phyloP scores from a whole-genome alignment of 2,888 invertebrate genomes.

The Barypeithes pellucidus region DNA sequence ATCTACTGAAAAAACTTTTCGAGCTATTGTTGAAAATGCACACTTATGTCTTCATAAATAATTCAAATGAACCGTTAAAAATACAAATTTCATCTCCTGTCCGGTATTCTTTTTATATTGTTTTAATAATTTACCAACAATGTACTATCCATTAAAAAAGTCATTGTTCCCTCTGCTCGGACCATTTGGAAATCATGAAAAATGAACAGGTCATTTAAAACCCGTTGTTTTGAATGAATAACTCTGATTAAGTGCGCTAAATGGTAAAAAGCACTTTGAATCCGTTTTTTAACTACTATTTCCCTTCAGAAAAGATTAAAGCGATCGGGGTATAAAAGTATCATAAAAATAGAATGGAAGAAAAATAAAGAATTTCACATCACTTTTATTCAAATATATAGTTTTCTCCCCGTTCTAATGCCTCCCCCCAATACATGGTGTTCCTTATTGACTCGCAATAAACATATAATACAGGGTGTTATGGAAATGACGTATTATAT shows the following conservation, averaged over 20 bases:
- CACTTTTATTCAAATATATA: too few relatives aligned
- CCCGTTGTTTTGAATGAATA: conserved; percentile 21
- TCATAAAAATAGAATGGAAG: not conserved
- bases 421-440: too few relatives aligned
- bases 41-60: not conserved
- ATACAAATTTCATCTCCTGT: conserved; percentile 6
- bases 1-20: too few relatives aligned
- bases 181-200: conserved; percentile 23
- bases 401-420: too few relatives aligned
- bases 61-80: conserved; percentile 8
- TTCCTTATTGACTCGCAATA: too few relatives aligned
- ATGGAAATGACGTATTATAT: too few relatives aligned
- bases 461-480: too few relatives aligned
- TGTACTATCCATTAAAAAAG: conserved; percentile 16
- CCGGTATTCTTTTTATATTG: conserved; percentile 11
- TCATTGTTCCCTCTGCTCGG: not conserved
- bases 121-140: conserved; percentile 24
- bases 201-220: conserved; percentile 20
- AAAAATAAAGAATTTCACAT: too few relatives aligned
- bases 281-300: not conserved
- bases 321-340: not conserved
- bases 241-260: conserved; percentile 3
- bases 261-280: not conserved
- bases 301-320: not conserved
- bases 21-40: too few relatives aligned